phyloP scores from a whole-genome alignment of 2,113 vertebrate species.

The Psophia crepitans region DNA sequence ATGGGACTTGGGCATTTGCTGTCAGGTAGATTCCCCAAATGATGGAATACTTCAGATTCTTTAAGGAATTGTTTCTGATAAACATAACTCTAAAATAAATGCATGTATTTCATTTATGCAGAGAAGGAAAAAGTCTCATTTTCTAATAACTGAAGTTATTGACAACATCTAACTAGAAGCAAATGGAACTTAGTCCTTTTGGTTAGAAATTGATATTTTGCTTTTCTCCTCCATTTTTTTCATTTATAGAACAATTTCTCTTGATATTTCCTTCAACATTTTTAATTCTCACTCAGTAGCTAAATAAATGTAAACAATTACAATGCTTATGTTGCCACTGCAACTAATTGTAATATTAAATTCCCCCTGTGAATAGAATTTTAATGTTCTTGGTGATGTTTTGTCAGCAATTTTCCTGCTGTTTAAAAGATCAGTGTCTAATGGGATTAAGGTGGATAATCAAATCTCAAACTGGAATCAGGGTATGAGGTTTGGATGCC shows the following conservation, averaged over 20 bases:
- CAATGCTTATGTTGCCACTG: conserved; percentile 41
- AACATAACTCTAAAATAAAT: not conserved
- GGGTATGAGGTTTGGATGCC: conserved; percentile 36
- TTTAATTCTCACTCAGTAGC: conserved; percentile 22
- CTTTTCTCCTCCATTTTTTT: not conserved
- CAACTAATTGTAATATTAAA: conserved; percentile 65
- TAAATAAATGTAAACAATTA: conserved; percentile 60
- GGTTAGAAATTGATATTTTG: not conserved
- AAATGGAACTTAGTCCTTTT: not conserved
- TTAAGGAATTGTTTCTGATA: not conserved
- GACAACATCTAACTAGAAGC: not conserved
- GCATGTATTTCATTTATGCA: not conserved
- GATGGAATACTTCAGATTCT: not conserved
- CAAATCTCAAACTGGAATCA: conserved; percentile 71
- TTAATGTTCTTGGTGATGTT: conserved; percentile 59
- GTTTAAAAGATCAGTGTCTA: conserved; percentile 74
- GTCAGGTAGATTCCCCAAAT: not conserved
- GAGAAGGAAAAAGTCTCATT: not conserved
- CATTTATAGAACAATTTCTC: not conserved
- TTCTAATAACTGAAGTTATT: not conserved
- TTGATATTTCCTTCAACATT: conserved; percentile 26
- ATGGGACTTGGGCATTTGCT: accelerated
- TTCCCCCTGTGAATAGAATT: conserved; percentile 39
- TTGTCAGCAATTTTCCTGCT: conserved; percentile 74
- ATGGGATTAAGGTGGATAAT: conserved; percentile 78